Conservation (phyloP, 2,797 vertebrate species). For the Siniperca scherzeri region DNA sequence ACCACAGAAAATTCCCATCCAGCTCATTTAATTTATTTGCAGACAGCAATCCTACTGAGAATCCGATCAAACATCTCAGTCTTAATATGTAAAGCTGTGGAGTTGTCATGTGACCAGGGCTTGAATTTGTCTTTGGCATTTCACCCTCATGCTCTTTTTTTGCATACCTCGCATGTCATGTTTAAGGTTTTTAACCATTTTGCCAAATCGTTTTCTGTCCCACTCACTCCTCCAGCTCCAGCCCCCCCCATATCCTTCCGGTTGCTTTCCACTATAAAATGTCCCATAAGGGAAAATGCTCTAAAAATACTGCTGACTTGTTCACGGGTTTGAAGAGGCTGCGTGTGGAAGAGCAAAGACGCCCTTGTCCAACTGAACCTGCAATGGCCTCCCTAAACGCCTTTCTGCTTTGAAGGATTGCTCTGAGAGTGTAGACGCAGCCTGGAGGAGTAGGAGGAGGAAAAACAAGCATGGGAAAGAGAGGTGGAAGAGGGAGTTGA, state of each 20-base stretch:
- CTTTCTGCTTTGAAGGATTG: conserved; percentile 17
- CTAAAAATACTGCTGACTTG: conserved; percentile 60
- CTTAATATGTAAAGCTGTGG: background rate
- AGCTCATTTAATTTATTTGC: conserved; percentile 39
- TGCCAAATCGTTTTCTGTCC: conserved; percentile 7
- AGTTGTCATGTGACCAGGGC: background rate
- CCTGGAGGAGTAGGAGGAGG: conserved; percentile 5
- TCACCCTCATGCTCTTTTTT: conserved; percentile 5
- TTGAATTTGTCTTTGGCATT: background rate
- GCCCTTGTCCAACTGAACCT: conserved; percentile 26
- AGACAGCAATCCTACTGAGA: conserved; percentile 27
- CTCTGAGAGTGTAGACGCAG: conserved; percentile 12
- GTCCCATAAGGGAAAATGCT: conserved; percentile 47
- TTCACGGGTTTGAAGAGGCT: conserved; percentile 21
- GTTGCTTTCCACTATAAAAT: conserved; percentile 33
- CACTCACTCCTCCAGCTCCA: background rate
- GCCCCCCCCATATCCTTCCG: conserved; percentile 38
- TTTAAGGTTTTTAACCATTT: conserved; percentile 22
- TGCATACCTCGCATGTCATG: background rate
- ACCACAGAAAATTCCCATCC: conserved; percentile 3
- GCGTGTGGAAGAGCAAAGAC: conserved; percentile 20
- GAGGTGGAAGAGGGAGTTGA: conserved; percentile 19
- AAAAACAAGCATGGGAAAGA: conserved; percentile 34
- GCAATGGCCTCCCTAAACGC: conserved; percentile 31
- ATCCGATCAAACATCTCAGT: conserved; percentile 23